Conservation (phyloP, 2,888 invertebrate species). For the Gerris lacustris region DNA sequence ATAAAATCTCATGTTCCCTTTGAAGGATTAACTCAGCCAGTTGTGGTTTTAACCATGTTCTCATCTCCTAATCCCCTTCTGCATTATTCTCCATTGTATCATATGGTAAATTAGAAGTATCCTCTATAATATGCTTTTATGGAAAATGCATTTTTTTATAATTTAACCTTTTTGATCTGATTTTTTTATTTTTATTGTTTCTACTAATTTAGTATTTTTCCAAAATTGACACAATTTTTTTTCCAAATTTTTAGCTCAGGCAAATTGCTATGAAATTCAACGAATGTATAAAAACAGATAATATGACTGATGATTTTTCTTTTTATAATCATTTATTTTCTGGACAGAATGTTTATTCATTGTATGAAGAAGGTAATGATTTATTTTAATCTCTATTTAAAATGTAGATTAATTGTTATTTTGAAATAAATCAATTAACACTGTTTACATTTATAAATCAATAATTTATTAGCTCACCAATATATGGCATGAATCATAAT, state of each 20-base stretch:
- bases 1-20: background rate
- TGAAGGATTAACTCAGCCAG: background rate
- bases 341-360: slow-evolving; percentile 2
- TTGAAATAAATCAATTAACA: background rate
- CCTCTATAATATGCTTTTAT: background rate
- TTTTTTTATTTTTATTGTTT: too few species aligned
- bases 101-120: slow-evolving; percentile 16
- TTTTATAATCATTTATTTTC: slow-evolving; percentile 8
- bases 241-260: slow-evolving; percentile 17
- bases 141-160: too few species aligned
- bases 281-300: slow-evolving; percentile 15
- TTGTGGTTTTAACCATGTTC: slow-evolving; percentile 21
- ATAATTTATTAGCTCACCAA: too few species aligned
- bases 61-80: slow-evolving; percentile 22
- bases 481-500: too few species aligned
- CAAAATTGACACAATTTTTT: too few species aligned
- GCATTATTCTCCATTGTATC: slow-evolving; percentile 22
- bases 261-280: slow-evolving; percentile 23
- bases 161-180: too few species aligned
- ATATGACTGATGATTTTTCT: background rate
- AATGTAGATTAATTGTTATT: background rate
- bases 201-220: too few species aligned
- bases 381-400: background rate
- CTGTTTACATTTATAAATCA: too few species aligned
- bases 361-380: slow-evolving; percentile 6